Base-by-base conservation (phyloP, 2,797 vertebrate species). In the Nyctalus aviator region DNA sequence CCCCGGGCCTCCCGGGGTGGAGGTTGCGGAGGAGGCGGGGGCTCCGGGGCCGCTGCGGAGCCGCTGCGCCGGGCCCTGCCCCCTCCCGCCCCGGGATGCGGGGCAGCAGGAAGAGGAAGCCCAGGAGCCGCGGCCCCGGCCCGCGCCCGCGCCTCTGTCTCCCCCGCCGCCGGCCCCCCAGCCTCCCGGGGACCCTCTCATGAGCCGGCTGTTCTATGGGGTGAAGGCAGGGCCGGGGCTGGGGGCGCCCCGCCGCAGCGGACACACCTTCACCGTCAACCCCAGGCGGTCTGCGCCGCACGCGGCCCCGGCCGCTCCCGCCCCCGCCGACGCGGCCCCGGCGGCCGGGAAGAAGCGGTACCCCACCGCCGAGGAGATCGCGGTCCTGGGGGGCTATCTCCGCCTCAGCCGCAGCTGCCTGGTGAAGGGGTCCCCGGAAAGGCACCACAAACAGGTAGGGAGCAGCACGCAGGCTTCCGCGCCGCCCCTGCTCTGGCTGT, bases 351-450 rank as follows among this genome's bases (percentile, higher is more conserved):
- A 98, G 97, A 99, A 99, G 96, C 99, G 99, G 82, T 99, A 98
- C 96, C 99, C 99, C n/a, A 98, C 98, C 0, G 99, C 96, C 0
- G 99, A 99, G 90, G 99, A 99, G 97, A 99, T 99, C 46, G 97
- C 98, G 97, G 99, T 99, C 94, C 99, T 99, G 12, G 99, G 99
- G 37, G 99, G 99, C 76, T 99, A 99, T 97, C 98, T 98, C 97
- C 98, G 97, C 55, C 98, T 99, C 82, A 98, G 98, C 87, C 99
- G 97, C 94, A 99, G 99, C 46, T 99, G 99, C 95, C 97, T 99
- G 92, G 97, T 98, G 79, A 99, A 99, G 97, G 98, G 97, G 30
- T 98, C 97, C 97, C 97, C 96, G 4, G 97, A 97, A 78, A 97
- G 95, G 88, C 98, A 98, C 15, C 97, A 97, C 6, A 99, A 99